Evolutionary conservation across 2,888 invertebrate species (phyloP).

Genomic region (Aleiodes leptofemur): DNA sequence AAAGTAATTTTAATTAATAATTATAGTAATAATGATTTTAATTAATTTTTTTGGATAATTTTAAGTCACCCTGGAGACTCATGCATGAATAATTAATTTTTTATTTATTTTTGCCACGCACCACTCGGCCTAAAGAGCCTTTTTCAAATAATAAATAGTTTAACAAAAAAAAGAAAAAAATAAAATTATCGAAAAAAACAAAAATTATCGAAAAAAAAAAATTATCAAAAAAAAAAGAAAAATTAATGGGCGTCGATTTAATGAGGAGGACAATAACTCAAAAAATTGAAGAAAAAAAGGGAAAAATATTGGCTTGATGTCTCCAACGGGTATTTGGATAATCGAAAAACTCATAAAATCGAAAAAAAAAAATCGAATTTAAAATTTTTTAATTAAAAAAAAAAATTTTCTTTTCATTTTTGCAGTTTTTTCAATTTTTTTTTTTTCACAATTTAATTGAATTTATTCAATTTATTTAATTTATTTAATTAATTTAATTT

Average conservation of each 20-base stretch:
- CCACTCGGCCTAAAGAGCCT: slow-evolving; percentile 34
- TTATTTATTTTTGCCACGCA: slow-evolving; percentile 9
- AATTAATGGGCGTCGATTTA: not conserved
- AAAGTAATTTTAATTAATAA: not conserved
- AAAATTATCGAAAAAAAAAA: too few species aligned
- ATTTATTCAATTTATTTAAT: too few species aligned
- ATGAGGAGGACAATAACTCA: slow-evolving; percentile 16
- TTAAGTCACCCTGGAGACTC: slow-evolving; percentile 34
- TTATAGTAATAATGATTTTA: slow-evolving; percentile 33
- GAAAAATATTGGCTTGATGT: slow-evolving; percentile 6
- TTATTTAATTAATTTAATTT: too few species aligned
- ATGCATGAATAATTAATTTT: slow-evolving; percentile 6
- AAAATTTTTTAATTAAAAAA: slow-evolving; percentile 26
- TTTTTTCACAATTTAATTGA: slow-evolving; percentile 7
- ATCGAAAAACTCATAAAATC: not conserved
- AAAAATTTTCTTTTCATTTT: too few species aligned
- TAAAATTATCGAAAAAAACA: too few species aligned
- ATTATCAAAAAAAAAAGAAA: too few species aligned
- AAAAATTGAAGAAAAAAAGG: not conserved
- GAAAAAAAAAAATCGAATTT: not conserved
- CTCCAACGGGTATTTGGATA: slow-evolving; percentile 24
- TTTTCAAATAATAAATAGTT: not conserved
- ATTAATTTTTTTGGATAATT: slow-evolving; percentile 29
- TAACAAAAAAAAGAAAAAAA: not conserved
- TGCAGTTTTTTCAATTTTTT: slow-evolving; percentile 21